phyloP scores from a whole-genome alignment of 1,140 invertebrate genomes.

The Pogonognathellus flavescens region DNA sequence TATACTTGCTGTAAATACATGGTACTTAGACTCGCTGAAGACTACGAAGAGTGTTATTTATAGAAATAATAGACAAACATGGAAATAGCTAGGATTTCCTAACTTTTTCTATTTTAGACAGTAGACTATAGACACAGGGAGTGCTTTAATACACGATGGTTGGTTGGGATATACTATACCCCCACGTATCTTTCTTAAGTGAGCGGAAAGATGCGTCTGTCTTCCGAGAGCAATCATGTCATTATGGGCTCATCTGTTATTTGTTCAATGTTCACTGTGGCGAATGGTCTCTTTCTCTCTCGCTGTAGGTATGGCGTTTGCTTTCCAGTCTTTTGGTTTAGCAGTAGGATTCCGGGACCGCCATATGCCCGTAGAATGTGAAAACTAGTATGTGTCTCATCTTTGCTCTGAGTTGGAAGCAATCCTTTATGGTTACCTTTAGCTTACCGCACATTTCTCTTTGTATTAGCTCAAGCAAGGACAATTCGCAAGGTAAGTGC shows the following conservation, averaged over 20 bases:
- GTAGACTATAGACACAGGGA: background rate
- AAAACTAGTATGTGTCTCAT: too few relatives aligned
- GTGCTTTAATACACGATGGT: too few relatives aligned
- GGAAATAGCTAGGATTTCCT: background rate
- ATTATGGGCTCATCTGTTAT: conserved; percentile 47
- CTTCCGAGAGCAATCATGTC: conserved; percentile 49
- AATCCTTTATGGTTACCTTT: background rate
- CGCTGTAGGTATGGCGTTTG: background rate
- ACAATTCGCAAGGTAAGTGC: conserved; percentile 12
- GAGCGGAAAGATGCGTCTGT: conserved; percentile 47
- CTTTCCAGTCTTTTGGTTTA: background rate
- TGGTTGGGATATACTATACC: background rate
- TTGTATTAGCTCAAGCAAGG: conserved; percentile 4
- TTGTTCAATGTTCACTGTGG: conserved; percentile 42
- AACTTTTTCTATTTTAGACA: background rate
- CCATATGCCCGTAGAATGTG: too few relatives aligned
- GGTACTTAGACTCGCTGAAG: too few relatives aligned
- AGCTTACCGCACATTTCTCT: conserved; percentile 22
- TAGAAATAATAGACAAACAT: too few relatives aligned
- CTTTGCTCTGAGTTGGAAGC: background rate
- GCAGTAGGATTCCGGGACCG: background rate
- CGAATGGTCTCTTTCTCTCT: background rate
- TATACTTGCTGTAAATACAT: too few relatives aligned
- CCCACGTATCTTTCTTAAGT: conserved; percentile 34
- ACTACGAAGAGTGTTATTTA: too few relatives aligned